These are phyloP conservation scores for Parasteatoda tepidariorum DNA, from an alignment of 1,140 invertebrate genomes.

Conservation along the genomic window DNA sequence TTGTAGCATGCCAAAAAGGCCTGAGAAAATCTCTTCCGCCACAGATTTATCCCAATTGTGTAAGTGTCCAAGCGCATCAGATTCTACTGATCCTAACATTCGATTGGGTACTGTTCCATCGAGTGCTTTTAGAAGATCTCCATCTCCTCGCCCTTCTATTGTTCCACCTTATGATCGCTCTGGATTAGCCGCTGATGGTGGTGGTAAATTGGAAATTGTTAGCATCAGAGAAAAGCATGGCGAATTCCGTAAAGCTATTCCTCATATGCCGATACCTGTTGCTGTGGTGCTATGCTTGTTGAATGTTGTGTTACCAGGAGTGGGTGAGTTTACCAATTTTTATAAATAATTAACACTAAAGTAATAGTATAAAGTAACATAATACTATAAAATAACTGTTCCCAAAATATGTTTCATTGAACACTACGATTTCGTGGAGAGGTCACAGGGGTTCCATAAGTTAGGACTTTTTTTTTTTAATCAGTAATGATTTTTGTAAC, in stretches of 20 bases:
- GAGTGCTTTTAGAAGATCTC: conserved; percentile 25
- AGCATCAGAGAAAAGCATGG: conserved; percentile 70
- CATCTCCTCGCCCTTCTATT: conserved; percentile 18
- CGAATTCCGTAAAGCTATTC: conserved; percentile 70
- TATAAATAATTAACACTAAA: background rate
- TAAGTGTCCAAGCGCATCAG: conserved; percentile 33
- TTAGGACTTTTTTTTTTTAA: too few species aligned
- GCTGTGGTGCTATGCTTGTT: conserved; percentile 70
- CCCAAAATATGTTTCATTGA: too few species aligned
- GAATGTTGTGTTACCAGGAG: conserved; percentile 70
- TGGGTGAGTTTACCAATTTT: conserved; percentile 67
- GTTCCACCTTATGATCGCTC: background rate
- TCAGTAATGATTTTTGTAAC: too few species aligned
- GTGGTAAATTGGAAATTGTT: conserved; percentile 66
- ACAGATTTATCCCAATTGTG: conserved; percentile 11
- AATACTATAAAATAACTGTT: too few species aligned
- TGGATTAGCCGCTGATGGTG: background rate
- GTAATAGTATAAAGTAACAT: too few species aligned
- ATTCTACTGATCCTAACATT: conserved; percentile 33
- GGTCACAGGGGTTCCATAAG: too few species aligned
- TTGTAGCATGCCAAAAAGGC: conserved; percentile 13
- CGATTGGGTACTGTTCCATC: conserved; percentile 37
- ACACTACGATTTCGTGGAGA: too few species aligned
- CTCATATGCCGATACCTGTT: conserved; percentile 69
- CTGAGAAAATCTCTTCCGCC: background rate